Percentiles rank a stretch among this genome's conserved stretches.
phyloP scores from a whole-genome alignment of 2,113 vertebrate species.

The Tychaedon coryphoeus region DNA sequence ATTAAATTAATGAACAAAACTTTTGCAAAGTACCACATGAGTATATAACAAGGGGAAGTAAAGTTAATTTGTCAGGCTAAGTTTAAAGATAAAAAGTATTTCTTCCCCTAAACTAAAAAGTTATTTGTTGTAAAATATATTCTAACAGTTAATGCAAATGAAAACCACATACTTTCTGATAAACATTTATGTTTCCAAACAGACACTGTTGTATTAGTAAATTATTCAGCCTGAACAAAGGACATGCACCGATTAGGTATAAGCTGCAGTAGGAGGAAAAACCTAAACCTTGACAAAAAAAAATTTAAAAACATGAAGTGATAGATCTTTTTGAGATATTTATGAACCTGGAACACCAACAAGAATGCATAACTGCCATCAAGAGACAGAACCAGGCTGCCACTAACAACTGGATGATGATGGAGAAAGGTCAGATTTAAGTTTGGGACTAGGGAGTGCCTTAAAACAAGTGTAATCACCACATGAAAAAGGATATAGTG shows the following conservation, averaged over 20 bases:
- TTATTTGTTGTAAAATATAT: neutral
- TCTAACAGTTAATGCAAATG: neutral
- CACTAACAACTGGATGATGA: neutral
- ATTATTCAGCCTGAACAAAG: neutral
- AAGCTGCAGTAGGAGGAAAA: neutral
- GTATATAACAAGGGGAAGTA: neutral
- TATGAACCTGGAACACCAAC: neutral
- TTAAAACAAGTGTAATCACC: neutral
- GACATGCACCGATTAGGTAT: neutral
- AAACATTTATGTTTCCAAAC: neutral
- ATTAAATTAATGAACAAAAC: neutral
- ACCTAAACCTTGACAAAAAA: neutral
- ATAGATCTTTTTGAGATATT: neutral
- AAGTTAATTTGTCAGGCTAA: neutral
- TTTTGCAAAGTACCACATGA: rapidly evolving
- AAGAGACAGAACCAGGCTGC: neutral
- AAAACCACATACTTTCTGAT: neutral
- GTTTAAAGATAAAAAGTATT: neutral
- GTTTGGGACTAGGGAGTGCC: neutral
- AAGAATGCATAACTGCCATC: rapidly evolving
- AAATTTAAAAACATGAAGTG: neutral
- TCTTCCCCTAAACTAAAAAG: neutral
- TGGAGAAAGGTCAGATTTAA: neutral
- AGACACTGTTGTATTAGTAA: neutral
- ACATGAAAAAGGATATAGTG: neutral